A percentile compares a stretch with the other conserved stretches of the same genome.
Evolutionary conservation across 64 coral and sea anemone genomes (phyloP).

Genomic region (Pocillopora verrucosa): DNA sequence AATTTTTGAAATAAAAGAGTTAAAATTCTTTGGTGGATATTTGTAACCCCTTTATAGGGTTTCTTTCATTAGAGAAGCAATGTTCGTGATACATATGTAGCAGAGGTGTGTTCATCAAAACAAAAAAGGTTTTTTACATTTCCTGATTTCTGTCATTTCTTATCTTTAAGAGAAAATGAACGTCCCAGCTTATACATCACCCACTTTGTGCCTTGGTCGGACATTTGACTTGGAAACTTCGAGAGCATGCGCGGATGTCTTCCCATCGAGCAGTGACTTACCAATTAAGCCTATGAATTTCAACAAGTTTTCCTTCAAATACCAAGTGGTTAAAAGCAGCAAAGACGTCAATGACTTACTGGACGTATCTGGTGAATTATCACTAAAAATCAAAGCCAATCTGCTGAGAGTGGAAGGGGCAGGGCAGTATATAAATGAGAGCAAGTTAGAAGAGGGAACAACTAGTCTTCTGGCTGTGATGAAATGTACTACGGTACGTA

Average conservation of each 20-base stretch:
- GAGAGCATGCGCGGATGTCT: neutral
- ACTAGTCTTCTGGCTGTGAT: conserved; percentile 32
- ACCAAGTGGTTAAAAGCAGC: conserved; percentile 3
- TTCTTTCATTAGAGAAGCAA: too few species aligned
- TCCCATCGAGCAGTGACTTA: neutral
- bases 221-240: neutral
- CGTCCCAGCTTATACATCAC: neutral
- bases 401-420: conserved; percentile 27
- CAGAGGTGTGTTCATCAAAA: too few species aligned
- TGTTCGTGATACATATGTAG: too few species aligned
- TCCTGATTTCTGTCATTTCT: neutral
- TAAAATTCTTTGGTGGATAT: too few species aligned
- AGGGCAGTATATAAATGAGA: conserved; percentile 43
- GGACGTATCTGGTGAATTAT: conserved; percentile 52
- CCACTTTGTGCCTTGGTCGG: neutral
- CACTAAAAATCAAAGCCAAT: conserved; percentile 48
- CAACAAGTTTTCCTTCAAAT: conserved; percentile 43
- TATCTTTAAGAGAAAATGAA: neutral
- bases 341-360: conserved; percentile 45
- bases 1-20: too few species aligned
- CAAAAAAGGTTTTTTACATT: too few species aligned
- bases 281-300: neutral
- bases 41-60: too few species aligned
- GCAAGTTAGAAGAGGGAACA: conserved; percentile 28
- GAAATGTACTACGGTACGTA: conserved; percentile 48